These are phyloP conservation scores for Falco concolor DNA, from an alignment of 2,797 vertebrate genomes.

Conservation along the genomic window DNA sequence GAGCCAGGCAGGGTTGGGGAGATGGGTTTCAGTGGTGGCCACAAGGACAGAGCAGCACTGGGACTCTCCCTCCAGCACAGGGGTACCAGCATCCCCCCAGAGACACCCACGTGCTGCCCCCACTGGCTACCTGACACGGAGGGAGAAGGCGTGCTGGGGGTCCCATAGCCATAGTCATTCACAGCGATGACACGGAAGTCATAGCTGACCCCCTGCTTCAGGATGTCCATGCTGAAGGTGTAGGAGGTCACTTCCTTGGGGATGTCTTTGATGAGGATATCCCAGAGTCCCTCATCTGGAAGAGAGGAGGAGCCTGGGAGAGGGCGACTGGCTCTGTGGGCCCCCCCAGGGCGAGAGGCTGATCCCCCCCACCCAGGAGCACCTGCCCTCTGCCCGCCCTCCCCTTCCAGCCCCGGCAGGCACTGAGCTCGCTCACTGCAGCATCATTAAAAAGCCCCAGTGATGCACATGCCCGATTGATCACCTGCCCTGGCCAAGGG, in stretches of 20 bases:
- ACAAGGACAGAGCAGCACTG: background rate
- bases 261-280: conserved; percentile 97
- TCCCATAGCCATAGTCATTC: conserved; percentile 93
- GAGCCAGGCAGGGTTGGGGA: background rate
- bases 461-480: background rate
- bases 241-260: conserved; percentile 96
- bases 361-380: rapidly evolving
- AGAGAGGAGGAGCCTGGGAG: background rate
- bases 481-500: background rate
- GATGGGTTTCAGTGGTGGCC: background rate
- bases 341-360: rapidly evolving
- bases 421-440: background rate
- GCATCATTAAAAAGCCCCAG: background rate
- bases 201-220: conserved; percentile 94
- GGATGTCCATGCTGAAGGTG: conserved; percentile 93
- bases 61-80: background rate
- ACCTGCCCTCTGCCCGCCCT: background rate
- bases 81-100: background rate
- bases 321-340: background rate
- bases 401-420: background rate
- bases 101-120: background rate
- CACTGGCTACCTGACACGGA: conserved; percentile 85
- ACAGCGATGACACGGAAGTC: conserved; percentile 96
- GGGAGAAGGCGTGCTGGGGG: conserved; percentile 90
- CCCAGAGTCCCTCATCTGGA: conserved; percentile 95